Conservation (phyloP, 1,140 invertebrate genomes). For the Achatina immaculata region DNA sequence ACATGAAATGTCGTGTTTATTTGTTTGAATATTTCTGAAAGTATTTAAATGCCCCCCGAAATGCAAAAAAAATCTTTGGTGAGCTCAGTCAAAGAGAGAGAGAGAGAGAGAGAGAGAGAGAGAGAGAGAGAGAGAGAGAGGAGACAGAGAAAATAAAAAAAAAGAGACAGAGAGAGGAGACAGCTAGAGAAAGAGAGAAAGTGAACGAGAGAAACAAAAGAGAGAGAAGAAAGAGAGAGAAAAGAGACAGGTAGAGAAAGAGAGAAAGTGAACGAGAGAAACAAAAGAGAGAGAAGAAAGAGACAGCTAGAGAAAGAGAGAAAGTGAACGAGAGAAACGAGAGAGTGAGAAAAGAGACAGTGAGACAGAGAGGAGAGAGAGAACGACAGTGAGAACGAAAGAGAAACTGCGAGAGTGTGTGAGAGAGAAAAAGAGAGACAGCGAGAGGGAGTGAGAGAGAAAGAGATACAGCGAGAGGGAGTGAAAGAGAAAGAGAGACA, state of each 20-base stretch:
- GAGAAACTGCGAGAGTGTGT: no score
- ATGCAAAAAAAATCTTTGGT: no score
- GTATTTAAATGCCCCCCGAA: no score
- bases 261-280: not conserved
- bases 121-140: slow-evolving; percentile 20
- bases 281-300: not conserved
- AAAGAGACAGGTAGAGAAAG: not conserved
- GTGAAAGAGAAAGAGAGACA: no score
- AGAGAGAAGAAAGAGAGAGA: slow-evolving; percentile 3
- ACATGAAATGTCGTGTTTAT: no score
- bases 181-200: not conserved
- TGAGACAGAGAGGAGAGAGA: not conserved
- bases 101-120: slow-evolving; percentile 1
- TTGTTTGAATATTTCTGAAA: no score
- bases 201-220: not conserved
- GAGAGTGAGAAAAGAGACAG: not conserved
- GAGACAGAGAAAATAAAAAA: not conserved
- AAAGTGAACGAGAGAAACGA: slow-evolving; percentile 16
- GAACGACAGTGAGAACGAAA: not conserved
- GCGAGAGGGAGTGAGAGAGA: no score
- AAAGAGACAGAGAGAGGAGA: not conserved
- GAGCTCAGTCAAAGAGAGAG: no score
- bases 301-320: slow-evolving; percentile 18
- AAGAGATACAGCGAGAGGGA: no score
- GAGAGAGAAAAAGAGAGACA: no score